Evolutionary conservation across 2,113 vertebrate genomes (phyloP).

Genomic region (Orientallactaga bullata): DNA sequence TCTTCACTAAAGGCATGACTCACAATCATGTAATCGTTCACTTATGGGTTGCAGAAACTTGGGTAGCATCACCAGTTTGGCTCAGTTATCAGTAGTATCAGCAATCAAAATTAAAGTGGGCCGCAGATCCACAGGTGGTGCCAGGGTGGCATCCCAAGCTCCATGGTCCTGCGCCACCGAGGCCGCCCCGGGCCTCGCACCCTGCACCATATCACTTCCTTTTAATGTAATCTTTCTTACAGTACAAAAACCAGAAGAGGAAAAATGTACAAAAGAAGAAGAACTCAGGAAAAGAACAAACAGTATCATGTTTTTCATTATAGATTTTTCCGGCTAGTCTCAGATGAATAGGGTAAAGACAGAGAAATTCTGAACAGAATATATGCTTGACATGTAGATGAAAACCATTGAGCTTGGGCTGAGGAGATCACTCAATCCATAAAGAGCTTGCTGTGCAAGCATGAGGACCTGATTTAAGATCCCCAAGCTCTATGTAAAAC

Average conservation of each 20-base stretch:
- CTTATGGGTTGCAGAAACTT: slow-evolving; percentile 27
- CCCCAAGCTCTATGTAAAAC: no score
- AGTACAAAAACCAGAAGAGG: no score
- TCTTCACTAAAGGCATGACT: not conserved
- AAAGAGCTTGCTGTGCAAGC: no score
- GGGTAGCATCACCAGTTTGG: slow-evolving; percentile 55
- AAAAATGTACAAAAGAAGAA: not conserved
- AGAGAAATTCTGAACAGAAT: not conserved
- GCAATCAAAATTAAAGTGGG: slow-evolving; percentile 56
- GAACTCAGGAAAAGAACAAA: not conserved
- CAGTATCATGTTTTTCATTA: not conserved
- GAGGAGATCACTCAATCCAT: no score
- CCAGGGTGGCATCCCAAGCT: no score
- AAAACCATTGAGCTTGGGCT: not conserved
- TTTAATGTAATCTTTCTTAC: no score
- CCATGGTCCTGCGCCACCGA: no score
- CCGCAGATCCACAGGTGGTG: no score
- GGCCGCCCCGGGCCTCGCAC: no score
- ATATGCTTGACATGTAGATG: not conserved
- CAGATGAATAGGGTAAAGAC: not conserved
- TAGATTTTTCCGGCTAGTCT: not conserved
- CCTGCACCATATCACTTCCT: no score
- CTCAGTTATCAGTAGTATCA: slow-evolving; percentile 62
- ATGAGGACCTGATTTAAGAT: no score
- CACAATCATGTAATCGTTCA: slow-evolving; percentile 63